phyloP scores from a whole-genome alignment of 2,888 invertebrate species.

The Lottia gigantea region DNA sequence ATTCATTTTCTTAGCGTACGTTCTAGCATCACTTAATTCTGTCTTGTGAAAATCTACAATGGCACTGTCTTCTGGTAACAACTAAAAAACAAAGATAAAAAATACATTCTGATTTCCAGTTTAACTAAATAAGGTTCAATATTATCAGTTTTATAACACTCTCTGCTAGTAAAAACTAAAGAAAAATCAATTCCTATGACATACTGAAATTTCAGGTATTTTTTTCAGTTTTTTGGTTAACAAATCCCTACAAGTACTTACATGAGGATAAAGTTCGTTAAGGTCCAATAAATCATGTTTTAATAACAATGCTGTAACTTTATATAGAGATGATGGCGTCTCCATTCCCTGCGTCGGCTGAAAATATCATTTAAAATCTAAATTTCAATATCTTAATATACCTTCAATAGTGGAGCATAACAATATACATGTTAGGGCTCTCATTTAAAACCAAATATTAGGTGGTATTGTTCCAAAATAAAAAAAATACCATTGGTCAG shows the following conservation, averaged over 20 bases:
- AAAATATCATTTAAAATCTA: conserved; percentile 5
- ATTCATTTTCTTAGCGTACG: conserved; percentile 84
- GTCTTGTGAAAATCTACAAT: conserved; percentile 86
- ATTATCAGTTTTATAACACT: too few relatives aligned
- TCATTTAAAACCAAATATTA: too few relatives aligned
- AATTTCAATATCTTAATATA: too few relatives aligned
- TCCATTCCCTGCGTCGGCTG: conserved; percentile 32
- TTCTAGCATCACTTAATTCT: conserved; percentile 76
- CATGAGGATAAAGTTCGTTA: conserved; percentile 91
- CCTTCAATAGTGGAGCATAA: too few relatives aligned
- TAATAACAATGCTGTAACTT: conserved; percentile 88
- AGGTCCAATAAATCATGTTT: conserved; percentile 87
- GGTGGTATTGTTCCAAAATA: too few relatives aligned
- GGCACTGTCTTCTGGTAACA: conserved; percentile 85
- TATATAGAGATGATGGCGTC: conserved; percentile 87
- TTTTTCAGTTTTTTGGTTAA: too few relatives aligned
- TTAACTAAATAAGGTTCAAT: too few relatives aligned
- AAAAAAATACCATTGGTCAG: too few relatives aligned
- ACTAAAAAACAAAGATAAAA: conserved; percentile 72
- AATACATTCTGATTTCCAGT: not conserved
- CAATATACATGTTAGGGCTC: too few relatives aligned
- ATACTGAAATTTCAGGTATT: too few relatives aligned
- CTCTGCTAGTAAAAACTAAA: too few relatives aligned
- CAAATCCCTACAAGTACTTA: conserved; percentile 72
- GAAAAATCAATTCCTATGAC: too few relatives aligned